Conservation (phyloP, 1,140 invertebrate genomes). For the Drosophila kurseongensis region DNA sequence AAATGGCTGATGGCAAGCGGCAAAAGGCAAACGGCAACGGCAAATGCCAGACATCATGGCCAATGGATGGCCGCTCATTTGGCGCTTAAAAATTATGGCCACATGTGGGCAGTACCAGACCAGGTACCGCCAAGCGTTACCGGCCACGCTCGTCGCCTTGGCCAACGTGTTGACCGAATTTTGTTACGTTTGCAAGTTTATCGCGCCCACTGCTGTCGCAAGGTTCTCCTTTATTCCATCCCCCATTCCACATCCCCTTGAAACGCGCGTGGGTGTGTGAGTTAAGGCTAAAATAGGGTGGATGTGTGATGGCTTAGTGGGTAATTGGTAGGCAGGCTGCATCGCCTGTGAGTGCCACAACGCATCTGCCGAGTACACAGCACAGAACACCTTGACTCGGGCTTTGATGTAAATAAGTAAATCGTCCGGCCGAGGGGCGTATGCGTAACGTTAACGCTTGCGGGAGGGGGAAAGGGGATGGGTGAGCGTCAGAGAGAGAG, state of each 20-base stretch:
- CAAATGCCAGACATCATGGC: conserved; percentile 74
- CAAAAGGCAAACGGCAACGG: conserved; percentile 21
- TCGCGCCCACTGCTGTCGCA: conserved; percentile 59
- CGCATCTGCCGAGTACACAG: conserved; percentile 35
- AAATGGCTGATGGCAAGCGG: conserved; percentile 10
- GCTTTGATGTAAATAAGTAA: conserved; percentile 68
- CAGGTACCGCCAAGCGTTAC: conserved; percentile 35
- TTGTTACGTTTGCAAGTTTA: conserved; percentile 75
- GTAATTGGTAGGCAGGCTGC: conserved; percentile 73
- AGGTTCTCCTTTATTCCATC: conserved; percentile 21
- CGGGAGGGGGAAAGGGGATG: neutral
- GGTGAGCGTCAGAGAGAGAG: neutral
- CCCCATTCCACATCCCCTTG: neutral
- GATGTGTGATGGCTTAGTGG: conserved; percentile 16
- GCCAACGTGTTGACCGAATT: conserved; percentile 75
- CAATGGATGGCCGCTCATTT: conserved; percentile 81
- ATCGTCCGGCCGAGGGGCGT: conserved; percentile 25
- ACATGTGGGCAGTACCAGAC: conserved; percentile 75
- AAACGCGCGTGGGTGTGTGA: conserved; percentile 5
- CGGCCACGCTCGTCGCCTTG: conserved; percentile 34
- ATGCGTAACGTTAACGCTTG: conserved; percentile 17
- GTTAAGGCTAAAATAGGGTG: neutral
- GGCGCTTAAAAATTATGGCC: conserved; percentile 79
- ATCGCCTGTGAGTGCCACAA: conserved; percentile 29
- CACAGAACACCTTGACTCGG: conserved; percentile 62